Evolutionary conservation across 2,797 vertebrate genomes (phyloP).

Genomic region (Bradypus variegatus): DNA sequence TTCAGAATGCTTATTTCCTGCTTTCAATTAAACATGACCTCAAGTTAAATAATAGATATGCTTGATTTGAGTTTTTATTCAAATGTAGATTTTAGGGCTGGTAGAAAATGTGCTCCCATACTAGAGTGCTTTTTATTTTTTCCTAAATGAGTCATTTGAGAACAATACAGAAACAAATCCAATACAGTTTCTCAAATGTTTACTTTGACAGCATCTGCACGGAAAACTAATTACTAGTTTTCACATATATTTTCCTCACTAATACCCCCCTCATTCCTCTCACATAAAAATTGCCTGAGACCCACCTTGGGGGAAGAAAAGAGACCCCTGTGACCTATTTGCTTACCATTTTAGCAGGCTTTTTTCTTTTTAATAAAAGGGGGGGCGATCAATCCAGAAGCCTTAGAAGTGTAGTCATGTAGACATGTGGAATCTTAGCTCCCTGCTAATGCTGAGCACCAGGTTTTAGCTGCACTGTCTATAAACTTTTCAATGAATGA

Average conservation of each 20-base stretch:
- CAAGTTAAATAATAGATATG: background rate
- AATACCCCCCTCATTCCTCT: background rate
- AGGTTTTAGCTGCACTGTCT: background rate
- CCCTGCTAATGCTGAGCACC: background rate
- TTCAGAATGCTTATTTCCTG: background rate
- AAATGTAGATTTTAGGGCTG: background rate
- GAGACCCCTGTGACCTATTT: background rate
- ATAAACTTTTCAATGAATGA: background rate
- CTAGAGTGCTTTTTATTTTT: background rate
- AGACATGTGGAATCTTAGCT: background rate
- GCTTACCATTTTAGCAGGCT: background rate
- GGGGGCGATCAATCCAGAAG: background rate
- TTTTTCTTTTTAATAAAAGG: background rate
- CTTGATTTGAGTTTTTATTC: background rate
- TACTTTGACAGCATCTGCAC: background rate
- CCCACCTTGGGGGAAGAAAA: background rate
- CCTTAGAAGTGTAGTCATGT: background rate
- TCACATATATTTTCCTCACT: background rate
- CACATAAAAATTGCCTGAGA: background rate
- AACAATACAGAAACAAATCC: background rate
- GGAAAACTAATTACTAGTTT: too few species aligned
- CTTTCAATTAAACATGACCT: background rate
- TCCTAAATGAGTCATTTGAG: background rate
- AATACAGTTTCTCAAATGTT: background rate
- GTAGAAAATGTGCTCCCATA: background rate